A percentile compares a stretch with the other conserved stretches of the same genome.
Conservation (phyloP, 2,888 invertebrate species). For the Spodoptera littoralis region DNA sequence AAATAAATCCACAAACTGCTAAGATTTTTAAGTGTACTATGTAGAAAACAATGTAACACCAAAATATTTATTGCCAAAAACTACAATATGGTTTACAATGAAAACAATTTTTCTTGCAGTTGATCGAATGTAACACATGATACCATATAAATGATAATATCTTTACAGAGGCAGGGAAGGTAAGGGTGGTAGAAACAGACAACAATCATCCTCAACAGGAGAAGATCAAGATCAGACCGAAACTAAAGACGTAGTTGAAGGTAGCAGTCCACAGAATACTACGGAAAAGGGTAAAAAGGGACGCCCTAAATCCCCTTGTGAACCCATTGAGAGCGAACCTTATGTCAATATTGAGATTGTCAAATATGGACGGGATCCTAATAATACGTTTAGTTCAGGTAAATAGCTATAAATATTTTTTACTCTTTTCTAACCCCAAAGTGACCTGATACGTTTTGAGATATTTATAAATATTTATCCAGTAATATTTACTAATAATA, state of each 20-base stretch:
- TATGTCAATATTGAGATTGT: conserved; percentile 92
- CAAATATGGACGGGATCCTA: conserved; percentile 91
- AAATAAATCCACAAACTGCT: too few relatives aligned
- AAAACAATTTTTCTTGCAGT: too few relatives aligned
- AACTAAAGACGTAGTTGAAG: conserved; percentile 60
- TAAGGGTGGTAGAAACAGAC: conserved; percentile 79
- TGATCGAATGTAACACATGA: too few relatives aligned
- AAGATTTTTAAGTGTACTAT: too few relatives aligned
- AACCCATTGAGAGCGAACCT: conserved; percentile 90
- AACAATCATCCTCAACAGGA: conserved; percentile 64
- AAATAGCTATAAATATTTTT: conserved; percentile 23
- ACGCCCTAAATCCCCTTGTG: conserved; percentile 90
- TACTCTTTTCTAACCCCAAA: too few relatives aligned
- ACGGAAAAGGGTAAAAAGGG: conserved; percentile 82
- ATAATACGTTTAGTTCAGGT: conserved; percentile 92
- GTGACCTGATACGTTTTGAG: too few relatives aligned
- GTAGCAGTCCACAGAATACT: conserved; percentile 66
- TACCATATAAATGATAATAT: too few relatives aligned
- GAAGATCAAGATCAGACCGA: conserved; percentile 67
- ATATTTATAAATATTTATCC: too few relatives aligned
- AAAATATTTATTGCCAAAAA: too few relatives aligned
- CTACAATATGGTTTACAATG: too few relatives aligned
- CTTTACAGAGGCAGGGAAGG: conserved; percentile 78
- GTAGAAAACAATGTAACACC: too few relatives aligned
- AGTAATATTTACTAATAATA: too few relatives aligned